Evolutionary conservation across 2,113 vertebrate species (phyloP), one percentile per base, ranked within the genome.

Genomic region (Rhombomys opimus): DNA sequence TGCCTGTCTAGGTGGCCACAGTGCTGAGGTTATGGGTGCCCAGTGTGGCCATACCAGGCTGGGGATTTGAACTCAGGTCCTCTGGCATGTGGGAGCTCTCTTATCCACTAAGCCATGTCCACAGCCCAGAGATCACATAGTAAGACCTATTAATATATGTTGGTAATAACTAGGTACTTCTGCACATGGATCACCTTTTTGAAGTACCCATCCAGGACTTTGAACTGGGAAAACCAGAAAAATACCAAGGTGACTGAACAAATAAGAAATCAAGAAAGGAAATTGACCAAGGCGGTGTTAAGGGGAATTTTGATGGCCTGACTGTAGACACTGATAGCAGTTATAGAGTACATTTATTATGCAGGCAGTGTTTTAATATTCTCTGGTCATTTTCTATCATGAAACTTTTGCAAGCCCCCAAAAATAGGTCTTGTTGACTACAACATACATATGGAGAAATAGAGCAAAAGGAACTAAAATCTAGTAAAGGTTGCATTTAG

Each of bases 361-460:
- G 17, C 50, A 70, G 35, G 89, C 32, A 32, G 25, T 32, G n/a
- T 67, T 94, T 18, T 65, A 73, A 95, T 72, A 32, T 38, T 46
- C 46, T 78, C 61, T 46, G 46, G 46, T 2, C 72, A 35, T 81
- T 61, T 25, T 54, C 38, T 93, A 46, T 46, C 23, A 65, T 3
- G 2, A 82, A 82, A 76, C n/a, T 30, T 9, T 85, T 38, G 61
- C 6, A 38, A 93, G 73, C 20, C 23, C 11, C 11, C 6, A 50
- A 80, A 85, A 50, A 59, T 35, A 93, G 87, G 59, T 88, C 52
- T 63, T 25, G 1, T n/a, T 91, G 54, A 89, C 41, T 72, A 59
- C 32, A 93, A 4, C 90, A 67, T 89, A 94, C 61, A 93, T 54
- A 76, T 93, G 75, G 93, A n/a, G 78, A 93, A 85, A 90, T 38